Conservation (phyloP, 1,140 invertebrate species). For the Leptopilina clavipes region DNA sequence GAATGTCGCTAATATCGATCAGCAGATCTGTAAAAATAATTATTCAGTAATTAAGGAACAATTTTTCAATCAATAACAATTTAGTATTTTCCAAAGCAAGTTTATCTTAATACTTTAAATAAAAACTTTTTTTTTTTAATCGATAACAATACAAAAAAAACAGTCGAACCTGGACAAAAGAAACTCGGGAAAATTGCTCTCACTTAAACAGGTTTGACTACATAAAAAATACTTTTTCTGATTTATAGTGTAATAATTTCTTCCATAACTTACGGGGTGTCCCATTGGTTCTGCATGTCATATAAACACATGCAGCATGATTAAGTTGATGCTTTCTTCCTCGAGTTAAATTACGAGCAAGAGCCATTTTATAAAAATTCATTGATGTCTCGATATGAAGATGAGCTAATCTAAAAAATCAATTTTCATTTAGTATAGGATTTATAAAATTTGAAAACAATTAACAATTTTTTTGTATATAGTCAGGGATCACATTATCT, state of each 20-base stretch:
- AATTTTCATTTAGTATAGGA: not conserved
- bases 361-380: constrained; percentile 97
- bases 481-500: too few species aligned
- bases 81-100: constrained; percentile 4
- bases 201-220: not conserved
- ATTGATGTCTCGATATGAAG: constrained; percentile 94
- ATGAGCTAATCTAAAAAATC: constrained; percentile 82
- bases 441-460: not conserved
- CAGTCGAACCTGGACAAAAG: not conserved
- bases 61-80: constrained; percentile 10
- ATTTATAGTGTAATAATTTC: constrained; percentile 8
- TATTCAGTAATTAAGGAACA: too few species aligned
- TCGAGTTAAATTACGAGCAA: constrained; percentile 90
- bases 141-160: too few species aligned
- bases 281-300: constrained; percentile 95
- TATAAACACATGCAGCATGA: constrained; percentile 97
- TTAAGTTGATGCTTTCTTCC: constrained; percentile 94
- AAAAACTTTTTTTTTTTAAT: too few species aligned
- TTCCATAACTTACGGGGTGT: constrained; percentile 89
- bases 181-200: not conserved
- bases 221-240: not conserved
- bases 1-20: constrained; percentile 98
- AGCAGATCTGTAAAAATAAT: constrained; percentile 83
- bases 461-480: not conserved
- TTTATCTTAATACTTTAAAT: too few species aligned